phyloP scores from a whole-genome alignment of 2,888 invertebrate genomes.

The Archaeoteleia sp. region DNA sequence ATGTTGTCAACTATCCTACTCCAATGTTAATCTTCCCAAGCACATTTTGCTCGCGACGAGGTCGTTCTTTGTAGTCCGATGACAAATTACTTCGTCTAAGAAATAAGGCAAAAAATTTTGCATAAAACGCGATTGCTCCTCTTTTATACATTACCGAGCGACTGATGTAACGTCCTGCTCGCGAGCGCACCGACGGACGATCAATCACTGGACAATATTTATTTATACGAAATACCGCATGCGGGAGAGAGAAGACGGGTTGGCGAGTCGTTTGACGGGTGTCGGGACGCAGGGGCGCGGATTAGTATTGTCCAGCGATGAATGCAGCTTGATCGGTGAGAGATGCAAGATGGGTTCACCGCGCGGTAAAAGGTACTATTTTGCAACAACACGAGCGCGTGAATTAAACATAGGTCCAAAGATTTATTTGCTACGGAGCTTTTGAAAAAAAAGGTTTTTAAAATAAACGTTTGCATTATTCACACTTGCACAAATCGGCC shows the following conservation, averaged over 20 bases:
- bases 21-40: too few species aligned
- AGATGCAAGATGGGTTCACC: slow-evolving; percentile 45
- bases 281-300: slow-evolving; percentile 28
- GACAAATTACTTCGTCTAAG: slow-evolving; percentile 63
- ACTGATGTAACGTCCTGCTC: slow-evolving; percentile 63
- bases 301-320: slow-evolving; percentile 54
- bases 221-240: slow-evolving; percentile 64
- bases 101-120: slow-evolving; percentile 29
- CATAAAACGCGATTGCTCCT: slow-evolving; percentile 10
- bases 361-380: slow-evolving; percentile 6
- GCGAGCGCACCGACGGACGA: slow-evolving; percentile 58
- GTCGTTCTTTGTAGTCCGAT: slow-evolving; percentile 60
- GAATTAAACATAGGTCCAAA: slow-evolving; percentile 1
- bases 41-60: too few species aligned
- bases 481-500: neutral
- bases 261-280: slow-evolving; percentile 14
- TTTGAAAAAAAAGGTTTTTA: neutral
- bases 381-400: neutral
- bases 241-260: slow-evolving; percentile 39
- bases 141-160: slow-evolving; percentile 17
- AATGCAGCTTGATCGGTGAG: slow-evolving; percentile 51
- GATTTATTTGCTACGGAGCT: neutral
- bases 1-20: too few species aligned
- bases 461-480: neutral
- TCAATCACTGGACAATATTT: slow-evolving; percentile 71